These are phyloP conservation scores for Catonia carolina DNA, from an alignment of 2,888 invertebrate species.

Conservation along the genomic window DNA sequence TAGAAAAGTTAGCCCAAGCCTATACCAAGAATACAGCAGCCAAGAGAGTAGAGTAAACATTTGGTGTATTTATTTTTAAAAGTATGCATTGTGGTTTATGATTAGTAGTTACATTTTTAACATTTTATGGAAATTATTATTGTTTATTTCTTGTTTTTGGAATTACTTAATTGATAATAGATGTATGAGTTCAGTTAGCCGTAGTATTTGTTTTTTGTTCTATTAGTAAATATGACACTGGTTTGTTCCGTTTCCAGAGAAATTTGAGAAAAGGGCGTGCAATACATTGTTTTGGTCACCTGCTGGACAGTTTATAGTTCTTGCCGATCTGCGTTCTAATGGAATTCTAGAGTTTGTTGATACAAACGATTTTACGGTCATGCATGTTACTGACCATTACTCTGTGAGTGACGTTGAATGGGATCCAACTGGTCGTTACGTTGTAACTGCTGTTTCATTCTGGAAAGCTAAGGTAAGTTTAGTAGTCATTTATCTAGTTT, in stretches of 20 bases:
- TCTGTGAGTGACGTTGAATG: slow-evolving; percentile 94
- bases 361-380: slow-evolving; percentile 90
- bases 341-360: slow-evolving; percentile 94
- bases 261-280: slow-evolving; percentile 74
- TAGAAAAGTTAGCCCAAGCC: no score
- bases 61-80: no score
- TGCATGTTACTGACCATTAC: slow-evolving; percentile 91
- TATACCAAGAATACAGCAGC: no score
- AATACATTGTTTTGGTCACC: slow-evolving; percentile 89
- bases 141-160: no score
- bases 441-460: slow-evolving; percentile 88
- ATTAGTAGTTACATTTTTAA: no score
- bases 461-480: slow-evolving; percentile 83
- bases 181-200: no score
- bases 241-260: slow-evolving; percentile 41
- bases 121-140: no score
- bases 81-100: no score
- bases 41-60: no score
- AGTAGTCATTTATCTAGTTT: background rate
- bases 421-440: slow-evolving; percentile 98
- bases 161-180: no score
- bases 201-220: no score
- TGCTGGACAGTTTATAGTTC: slow-evolving; percentile 87
- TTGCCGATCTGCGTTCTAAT: slow-evolving; percentile 78
- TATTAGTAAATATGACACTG: no score